Percentiles rank a stretch among this genome's conserved stretches.
These are phyloP conservation scores for Morpho helenor DNA, from an alignment of 2,888 invertebrate genomes.

Conservation along the genomic window DNA sequence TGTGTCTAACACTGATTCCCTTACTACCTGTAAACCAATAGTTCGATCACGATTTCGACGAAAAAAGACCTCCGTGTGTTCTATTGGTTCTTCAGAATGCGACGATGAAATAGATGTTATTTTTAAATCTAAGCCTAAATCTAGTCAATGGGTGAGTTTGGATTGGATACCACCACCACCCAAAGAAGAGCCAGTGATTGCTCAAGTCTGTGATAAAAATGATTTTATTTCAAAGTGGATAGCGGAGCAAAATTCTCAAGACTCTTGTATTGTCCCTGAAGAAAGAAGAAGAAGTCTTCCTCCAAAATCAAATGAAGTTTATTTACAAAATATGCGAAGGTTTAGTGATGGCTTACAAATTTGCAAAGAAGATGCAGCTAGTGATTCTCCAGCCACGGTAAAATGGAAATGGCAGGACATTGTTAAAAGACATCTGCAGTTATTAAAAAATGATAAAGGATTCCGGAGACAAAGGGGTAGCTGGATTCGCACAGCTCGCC, in stretches of 20 bases:
- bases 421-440: conserved; percentile 70
- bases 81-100: conserved; percentile 74
- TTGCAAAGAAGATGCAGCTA: conserved; percentile 75
- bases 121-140: conserved; percentile 78
- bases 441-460: conserved; percentile 70
- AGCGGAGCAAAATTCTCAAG: conserved; percentile 72
- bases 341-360: conserved; percentile 74
- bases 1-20: conserved; percentile 50
- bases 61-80: conserved; percentile 75
- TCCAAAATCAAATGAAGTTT: conserved; percentile 72
- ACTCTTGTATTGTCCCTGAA: conserved; percentile 62
- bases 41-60: conserved; percentile 64
- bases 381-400: conserved; percentile 72
- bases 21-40: conserved; percentile 55
- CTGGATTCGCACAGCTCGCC: conserved; percentile 69
- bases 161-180: conserved; percentile 75
- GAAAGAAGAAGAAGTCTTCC: conserved; percentile 73
- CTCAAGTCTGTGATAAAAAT: conserved; percentile 76
- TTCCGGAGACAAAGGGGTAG: conserved; percentile 69
- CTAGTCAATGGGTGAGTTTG: conserved; percentile 78
- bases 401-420: conserved; percentile 77
- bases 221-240: conserved; percentile 77
- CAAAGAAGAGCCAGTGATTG: conserved; percentile 73
- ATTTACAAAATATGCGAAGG: conserved; percentile 71
- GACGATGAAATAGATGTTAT: conserved; percentile 76